These are phyloP conservation scores for Carcina quercana DNA, from an alignment of 2,888 invertebrate genomes.

Conservation along the genomic window DNA sequence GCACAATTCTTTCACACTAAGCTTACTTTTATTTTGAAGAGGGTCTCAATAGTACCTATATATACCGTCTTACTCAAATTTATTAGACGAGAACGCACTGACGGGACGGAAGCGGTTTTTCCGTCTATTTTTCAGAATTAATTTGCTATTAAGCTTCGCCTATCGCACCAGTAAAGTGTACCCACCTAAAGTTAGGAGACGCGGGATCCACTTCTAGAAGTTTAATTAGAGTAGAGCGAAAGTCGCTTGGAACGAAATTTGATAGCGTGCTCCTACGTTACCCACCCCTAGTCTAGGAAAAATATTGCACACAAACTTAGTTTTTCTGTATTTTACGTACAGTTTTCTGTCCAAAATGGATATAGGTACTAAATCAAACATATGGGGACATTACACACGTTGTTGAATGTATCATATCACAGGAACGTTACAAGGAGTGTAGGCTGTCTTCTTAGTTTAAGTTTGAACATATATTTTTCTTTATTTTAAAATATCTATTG, in stretches of 20 bases:
- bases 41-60: not conserved
- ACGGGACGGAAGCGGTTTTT: not conserved
- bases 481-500: no score
- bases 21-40: not conserved
- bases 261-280: constrained; percentile 4
- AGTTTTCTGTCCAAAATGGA: no score
- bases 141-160: constrained; percentile 1
- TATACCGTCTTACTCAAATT: not conserved
- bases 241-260: constrained; percentile 8
- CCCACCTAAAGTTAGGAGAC: not conserved
- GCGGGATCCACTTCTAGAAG: constrained; percentile 5
- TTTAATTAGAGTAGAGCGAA: constrained; percentile 14
- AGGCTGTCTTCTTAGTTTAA: no score
- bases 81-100: not conserved
- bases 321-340: no score
- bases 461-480: no score
- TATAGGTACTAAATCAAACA: no score
- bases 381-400: no score
- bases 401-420: no score
- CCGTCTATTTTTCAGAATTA: not conserved
- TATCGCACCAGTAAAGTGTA: constrained; percentile 1
- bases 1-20: no score
- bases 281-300: no score
- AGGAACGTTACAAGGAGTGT: no score
- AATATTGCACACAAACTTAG: no score